phyloP scores from a whole-genome alignment of 2,797 vertebrate genomes.

The Semotilus atromaculatus region DNA sequence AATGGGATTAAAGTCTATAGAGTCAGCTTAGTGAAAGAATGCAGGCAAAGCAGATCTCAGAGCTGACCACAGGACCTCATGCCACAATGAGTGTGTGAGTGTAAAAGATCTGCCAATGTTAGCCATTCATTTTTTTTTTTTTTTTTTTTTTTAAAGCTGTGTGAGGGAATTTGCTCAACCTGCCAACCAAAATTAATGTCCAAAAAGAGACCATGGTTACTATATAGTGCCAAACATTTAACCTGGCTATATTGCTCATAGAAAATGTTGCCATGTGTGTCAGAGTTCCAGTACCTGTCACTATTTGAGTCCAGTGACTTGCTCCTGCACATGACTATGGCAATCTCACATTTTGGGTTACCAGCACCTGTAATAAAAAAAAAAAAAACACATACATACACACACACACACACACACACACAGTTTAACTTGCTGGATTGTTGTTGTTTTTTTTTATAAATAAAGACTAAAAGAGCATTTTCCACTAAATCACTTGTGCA shows the following conservation, averaged over 20 bases:
- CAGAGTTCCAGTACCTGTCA: conserved; percentile 54
- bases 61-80: conserved; percentile 17
- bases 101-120: background rate
- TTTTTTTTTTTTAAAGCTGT: too few species aligned
- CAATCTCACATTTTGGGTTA: conserved; percentile 82
- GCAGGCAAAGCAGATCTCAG: conserved; percentile 27
- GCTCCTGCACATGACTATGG: conserved; percentile 90
- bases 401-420: too few species aligned
- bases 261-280: background rate
- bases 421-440: background rate
- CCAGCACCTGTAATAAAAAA: conserved; percentile 83
- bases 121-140: background rate
- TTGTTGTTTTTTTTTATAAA: background rate
- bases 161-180: background rate
- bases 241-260: background rate
- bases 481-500: background rate
- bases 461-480: background rate
- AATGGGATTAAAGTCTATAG: background rate
- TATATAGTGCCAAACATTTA: background rate
- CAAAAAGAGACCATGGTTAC: background rate
- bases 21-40: conserved; percentile 41
- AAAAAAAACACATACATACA: too few species aligned
- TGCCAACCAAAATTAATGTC: background rate
- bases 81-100: background rate
- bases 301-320: conserved; percentile 59